Evolutionary conservation across 1,140 invertebrate genomes (phyloP).

Genomic region (Drosophila elegans): DNA sequence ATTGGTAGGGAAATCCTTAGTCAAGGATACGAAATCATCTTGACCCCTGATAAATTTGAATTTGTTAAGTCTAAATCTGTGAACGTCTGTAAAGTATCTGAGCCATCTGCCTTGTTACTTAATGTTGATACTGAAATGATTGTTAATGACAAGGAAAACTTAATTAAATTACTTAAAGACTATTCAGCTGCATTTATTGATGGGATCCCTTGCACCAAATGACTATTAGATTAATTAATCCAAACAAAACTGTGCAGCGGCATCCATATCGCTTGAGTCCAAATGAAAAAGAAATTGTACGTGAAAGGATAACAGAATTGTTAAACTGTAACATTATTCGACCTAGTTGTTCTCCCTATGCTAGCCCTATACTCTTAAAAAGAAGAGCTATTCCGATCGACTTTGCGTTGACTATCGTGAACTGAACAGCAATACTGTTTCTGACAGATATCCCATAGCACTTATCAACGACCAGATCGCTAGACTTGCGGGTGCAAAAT

Average conservation of each 20-base stretch:
- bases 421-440: constrained; percentile 18
- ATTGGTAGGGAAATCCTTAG: constrained; percentile 1
- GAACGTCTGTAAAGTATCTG: constrained; percentile 1
- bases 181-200: constrained; percentile 17
- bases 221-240: constrained; percentile 9
- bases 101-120: constrained; percentile 6
- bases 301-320: constrained; percentile 10
- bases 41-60: constrained; percentile 7
- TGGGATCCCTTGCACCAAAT: constrained; percentile 33
- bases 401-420: constrained; percentile 16
- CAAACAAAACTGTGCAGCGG: background rate
- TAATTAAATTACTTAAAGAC: constrained; percentile 33
- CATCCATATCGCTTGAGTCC: constrained; percentile 9
- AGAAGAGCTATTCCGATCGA: constrained; percentile 3
- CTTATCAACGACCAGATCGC: constrained; percentile 7
- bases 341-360: constrained; percentile 6
- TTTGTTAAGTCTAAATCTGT: constrained; percentile 2
- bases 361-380: constrained; percentile 18
- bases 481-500: constrained; percentile 11
- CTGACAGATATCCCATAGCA: constrained; percentile 8
- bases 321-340: constrained; percentile 23
- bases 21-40: too few relatives aligned
- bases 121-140: constrained; percentile 14
- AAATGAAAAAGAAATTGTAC: constrained; percentile 14
- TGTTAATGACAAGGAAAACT: constrained; percentile 15